These are phyloP conservation scores for Campylomormyrus numenius DNA, from an alignment of 2,113 vertebrate genomes.

Conservation along the genomic window DNA sequence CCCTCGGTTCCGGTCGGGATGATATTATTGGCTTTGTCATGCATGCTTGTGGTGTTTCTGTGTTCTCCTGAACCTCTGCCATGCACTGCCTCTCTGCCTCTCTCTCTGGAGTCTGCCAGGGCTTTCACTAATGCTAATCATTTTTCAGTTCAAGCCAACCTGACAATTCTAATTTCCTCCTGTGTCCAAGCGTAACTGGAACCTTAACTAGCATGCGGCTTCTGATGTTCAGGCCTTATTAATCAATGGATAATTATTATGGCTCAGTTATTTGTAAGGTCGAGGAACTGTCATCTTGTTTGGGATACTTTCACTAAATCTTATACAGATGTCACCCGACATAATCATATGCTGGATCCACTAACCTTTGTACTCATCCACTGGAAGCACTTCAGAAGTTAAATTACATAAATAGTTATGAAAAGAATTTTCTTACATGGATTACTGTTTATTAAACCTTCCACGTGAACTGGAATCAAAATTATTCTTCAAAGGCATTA, in stretches of 20 bases:
- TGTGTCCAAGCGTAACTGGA: background rate
- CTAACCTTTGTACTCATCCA: background rate
- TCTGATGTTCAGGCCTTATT: background rate
- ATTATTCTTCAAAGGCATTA: background rate
- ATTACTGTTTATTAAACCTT: background rate
- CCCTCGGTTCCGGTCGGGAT: background rate
- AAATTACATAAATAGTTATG: background rate
- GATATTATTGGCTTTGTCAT: slow-evolving; percentile 16
- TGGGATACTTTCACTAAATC: background rate
- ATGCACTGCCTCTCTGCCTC: background rate
- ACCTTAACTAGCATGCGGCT: background rate
- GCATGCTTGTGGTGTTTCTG: background rate
- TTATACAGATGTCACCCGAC: background rate
- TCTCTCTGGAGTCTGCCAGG: slow-evolving; percentile 7
- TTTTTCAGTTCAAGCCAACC: slow-evolving; percentile 14
- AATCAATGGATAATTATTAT: slow-evolving; percentile 12
- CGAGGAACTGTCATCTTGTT: background rate
- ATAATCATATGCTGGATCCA: background rate
- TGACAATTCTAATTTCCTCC: slow-evolving; percentile 13
- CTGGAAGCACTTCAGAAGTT: background rate
- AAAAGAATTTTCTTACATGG: background rate
- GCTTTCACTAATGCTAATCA: slow-evolving; percentile 15
- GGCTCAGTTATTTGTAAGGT: slow-evolving; percentile 10
- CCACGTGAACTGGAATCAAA: background rate
- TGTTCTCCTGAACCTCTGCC: slow-evolving; percentile 5